A percentile compares a stretch with the other conserved stretches of the same genome.
phyloP scores from a whole-genome alignment of 2,797 vertebrate species.

The Margarornis squamiger region DNA sequence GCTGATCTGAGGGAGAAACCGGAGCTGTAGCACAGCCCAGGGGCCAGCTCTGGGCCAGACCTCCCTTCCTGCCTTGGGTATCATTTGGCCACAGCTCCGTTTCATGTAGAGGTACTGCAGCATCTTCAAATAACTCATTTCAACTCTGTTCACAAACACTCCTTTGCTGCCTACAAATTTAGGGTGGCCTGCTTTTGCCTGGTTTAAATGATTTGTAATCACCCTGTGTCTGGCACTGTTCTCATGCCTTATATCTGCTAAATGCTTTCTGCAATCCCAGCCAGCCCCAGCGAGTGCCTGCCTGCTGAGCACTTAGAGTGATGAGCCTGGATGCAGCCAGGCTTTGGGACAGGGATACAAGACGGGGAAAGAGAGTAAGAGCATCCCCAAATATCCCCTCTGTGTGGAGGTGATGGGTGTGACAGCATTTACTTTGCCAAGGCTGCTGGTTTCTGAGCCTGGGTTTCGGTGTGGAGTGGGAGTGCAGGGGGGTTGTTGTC shows the following conservation, averaged over 20 bases:
- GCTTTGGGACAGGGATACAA: neutral
- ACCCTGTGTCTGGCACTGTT: neutral
- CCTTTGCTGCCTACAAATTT: neutral
- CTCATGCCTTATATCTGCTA: neutral
- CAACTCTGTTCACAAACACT: neutral
- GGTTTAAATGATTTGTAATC: neutral
- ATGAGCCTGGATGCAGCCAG: neutral
- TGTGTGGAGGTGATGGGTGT: neutral
- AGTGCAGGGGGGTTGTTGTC: accelerated
- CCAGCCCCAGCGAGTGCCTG: neutral
- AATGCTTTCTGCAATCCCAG: neutral
- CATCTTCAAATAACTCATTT: neutral
- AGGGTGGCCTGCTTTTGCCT: neutral
- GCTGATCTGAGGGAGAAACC: neutral
- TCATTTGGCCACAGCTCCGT: neutral
- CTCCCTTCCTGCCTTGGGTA: neutral
- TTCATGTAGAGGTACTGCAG: neutral
- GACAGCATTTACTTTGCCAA: accelerated
- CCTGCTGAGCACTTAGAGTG: neutral
- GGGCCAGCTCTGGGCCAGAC: neutral
- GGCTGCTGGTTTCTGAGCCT: neutral
- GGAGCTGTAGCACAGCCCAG: neutral
- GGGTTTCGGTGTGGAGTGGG: neutral
- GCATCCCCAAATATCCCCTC: accelerated
- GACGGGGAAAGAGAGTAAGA: neutral